Percentiles rank a stretch among this genome's conserved stretches.
phyloP scores from a whole-genome alignment of 1,140 invertebrate genomes.

The Samia ricini region DNA sequence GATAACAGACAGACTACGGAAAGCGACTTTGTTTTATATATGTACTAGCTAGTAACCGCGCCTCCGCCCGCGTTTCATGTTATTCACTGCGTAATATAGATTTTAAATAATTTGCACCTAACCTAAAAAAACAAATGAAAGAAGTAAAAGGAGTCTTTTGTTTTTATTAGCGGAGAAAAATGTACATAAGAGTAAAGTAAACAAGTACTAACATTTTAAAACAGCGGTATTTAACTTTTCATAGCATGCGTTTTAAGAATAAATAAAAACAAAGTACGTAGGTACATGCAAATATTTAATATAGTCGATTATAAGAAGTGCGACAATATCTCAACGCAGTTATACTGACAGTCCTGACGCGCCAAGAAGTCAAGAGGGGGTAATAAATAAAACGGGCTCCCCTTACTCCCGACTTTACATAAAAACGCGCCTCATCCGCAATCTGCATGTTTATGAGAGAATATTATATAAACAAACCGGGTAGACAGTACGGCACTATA shows the following conservation, averaged over 20 bases:
- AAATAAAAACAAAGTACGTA: no score
- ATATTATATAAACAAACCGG: slow-evolving; percentile 75
- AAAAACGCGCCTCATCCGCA: slow-evolving; percentile 73
- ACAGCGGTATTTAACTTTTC: background rate
- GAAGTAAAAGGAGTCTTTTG: no score
- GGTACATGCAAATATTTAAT: slow-evolving; percentile 1
- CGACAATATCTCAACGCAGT: slow-evolving; percentile 48
- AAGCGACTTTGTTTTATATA: no score
- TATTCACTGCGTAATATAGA: no score
- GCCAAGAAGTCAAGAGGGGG: slow-evolving; percentile 63
- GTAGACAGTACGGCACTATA: slow-evolving; percentile 40
- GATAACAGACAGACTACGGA: no score
- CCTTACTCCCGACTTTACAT: slow-evolving; percentile 67
- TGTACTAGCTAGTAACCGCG: no score
- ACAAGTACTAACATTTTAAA: background rate
- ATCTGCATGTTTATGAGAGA: slow-evolving; percentile 77
- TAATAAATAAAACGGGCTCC: slow-evolving; percentile 75
- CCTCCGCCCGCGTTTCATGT: no score
- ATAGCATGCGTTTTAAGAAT: background rate
- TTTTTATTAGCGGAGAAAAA: no score
- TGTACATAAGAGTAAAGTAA: no score
- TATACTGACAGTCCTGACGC: slow-evolving; percentile 35
- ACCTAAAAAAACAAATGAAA: no score
- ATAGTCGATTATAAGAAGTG: slow-evolving; percentile 29
- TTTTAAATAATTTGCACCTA: no score